Conservation (phyloP, 2,888 invertebrate genomes). For the Stenodera caucasica region DNA sequence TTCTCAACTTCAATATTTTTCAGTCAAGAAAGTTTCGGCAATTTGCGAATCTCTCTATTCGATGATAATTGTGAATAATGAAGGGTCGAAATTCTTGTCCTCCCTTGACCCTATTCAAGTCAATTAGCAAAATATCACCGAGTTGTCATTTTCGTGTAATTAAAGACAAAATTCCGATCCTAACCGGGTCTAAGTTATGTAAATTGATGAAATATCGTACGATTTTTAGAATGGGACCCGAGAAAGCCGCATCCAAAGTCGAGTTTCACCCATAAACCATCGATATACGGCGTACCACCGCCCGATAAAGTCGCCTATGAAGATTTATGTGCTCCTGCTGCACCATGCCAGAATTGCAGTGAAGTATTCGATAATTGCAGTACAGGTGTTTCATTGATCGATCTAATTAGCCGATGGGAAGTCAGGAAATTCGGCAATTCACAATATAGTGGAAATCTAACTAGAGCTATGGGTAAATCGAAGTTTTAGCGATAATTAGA, state of each 20-base stretch:
- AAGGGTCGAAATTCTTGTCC: too few species aligned
- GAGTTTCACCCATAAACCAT: not conserved
- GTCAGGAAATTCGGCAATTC: constrained; percentile 62
- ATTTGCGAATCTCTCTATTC: too few species aligned
- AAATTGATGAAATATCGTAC: too few species aligned
- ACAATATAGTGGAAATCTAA: constrained; percentile 61
- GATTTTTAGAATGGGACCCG: constrained; percentile 55
- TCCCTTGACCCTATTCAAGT: too few species aligned
- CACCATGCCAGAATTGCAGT: constrained; percentile 66
- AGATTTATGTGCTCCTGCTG: constrained; percentile 64
- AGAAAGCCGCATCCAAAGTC: constrained; percentile 34
- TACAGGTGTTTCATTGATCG: constrained; percentile 61
- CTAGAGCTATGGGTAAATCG: constrained; percentile 55
- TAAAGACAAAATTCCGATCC: too few species aligned
- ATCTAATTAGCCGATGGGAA: constrained; percentile 60
- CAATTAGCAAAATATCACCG: too few species aligned
- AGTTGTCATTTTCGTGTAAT: too few species aligned
- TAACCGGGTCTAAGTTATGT: too few species aligned
- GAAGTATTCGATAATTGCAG: constrained; percentile 59
- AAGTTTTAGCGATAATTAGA: not conserved
- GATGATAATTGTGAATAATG: too few species aligned
- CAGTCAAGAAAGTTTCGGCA: too few species aligned
- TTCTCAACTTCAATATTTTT: too few species aligned
- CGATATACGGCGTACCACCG: constrained; percentile 63
- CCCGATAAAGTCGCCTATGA: constrained; percentile 56